Conservation (phyloP, 2,113 vertebrate species). For the Petromus typicus region DNA sequence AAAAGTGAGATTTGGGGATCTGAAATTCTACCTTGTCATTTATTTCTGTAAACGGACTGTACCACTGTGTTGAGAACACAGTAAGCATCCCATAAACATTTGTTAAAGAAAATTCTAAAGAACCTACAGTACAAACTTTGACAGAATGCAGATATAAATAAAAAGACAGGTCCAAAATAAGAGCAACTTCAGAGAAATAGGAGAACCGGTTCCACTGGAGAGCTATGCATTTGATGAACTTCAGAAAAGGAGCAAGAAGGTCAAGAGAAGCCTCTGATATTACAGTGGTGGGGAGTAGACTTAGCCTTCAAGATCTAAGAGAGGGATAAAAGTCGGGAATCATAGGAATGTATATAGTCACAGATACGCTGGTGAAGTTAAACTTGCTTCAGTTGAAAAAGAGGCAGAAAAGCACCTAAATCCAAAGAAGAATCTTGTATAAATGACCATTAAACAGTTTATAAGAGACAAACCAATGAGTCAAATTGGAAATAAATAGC, state of each 20-base stretch:
- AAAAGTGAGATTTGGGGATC: neutral
- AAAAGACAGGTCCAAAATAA: neutral
- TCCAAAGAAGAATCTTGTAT: neutral
- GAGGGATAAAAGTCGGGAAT: neutral
- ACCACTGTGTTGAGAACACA: neutral
- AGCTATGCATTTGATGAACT: neutral
- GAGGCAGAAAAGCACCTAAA: neutral
- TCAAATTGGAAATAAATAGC: neutral
- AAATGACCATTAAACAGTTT: neutral
- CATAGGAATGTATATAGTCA: neutral
- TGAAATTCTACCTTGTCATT: neutral
- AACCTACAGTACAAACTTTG: neutral
- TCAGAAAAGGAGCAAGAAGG: neutral
- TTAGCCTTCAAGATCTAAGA: neutral
- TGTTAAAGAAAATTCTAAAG: neutral
- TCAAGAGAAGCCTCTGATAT: neutral
- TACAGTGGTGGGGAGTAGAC: neutral
- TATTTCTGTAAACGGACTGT: neutral
- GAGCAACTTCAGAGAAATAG: neutral
- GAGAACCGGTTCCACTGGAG: neutral
- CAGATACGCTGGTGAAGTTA: neutral
- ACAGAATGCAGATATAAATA: neutral
- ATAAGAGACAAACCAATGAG: neutral
- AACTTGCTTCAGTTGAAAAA: neutral
- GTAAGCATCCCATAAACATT: neutral